Conservation (phyloP, 2,888 invertebrate species). For the Scaptomyza parva region DNA sequence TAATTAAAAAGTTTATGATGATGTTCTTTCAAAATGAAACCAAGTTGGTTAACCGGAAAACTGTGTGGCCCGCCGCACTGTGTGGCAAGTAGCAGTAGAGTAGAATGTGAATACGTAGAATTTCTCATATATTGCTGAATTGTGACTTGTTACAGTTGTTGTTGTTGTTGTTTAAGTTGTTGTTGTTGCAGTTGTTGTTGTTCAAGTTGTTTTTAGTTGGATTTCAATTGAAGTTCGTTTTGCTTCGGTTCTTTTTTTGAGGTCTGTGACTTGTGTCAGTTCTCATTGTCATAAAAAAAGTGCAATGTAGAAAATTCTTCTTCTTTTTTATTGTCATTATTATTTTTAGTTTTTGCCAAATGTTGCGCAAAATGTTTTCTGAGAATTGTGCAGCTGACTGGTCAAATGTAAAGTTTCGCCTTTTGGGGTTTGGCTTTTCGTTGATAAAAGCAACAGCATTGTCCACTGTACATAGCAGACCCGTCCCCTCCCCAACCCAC, state of each 20-base stretch:
- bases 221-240: slow-evolving; percentile 54
- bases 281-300: slow-evolving; percentile 53
- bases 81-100: slow-evolving; percentile 56
- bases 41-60: slow-evolving; percentile 68
- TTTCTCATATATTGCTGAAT: slow-evolving; percentile 63
- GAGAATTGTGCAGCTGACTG: slow-evolving; percentile 61
- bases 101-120: slow-evolving; percentile 35
- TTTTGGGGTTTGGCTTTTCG: slow-evolving; percentile 24
- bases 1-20: slow-evolving; percentile 67
- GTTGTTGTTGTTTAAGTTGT: slow-evolving; percentile 14
- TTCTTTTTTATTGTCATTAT: slow-evolving; percentile 29
- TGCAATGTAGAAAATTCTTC: slow-evolving; percentile 63
- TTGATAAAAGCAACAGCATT: slow-evolving; percentile 55
- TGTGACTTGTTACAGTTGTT: slow-evolving; percentile 34
- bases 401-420: slow-evolving; percentile 27
- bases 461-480: slow-evolving; percentile 24
- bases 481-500: background rate
- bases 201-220: too few relatives aligned
- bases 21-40: slow-evolving; percentile 23
- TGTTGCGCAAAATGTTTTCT: slow-evolving; percentile 69
- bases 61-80: slow-evolving; percentile 51
- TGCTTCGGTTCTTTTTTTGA: slow-evolving; percentile 13
- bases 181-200: slow-evolving; percentile 1
- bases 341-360: slow-evolving; percentile 52
- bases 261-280: slow-evolving; percentile 76